Percentiles rank a stretch among this genome's conserved stretches.
Conservation (phyloP, 2,113 vertebrate species). For the Pionites leucogaster region DNA sequence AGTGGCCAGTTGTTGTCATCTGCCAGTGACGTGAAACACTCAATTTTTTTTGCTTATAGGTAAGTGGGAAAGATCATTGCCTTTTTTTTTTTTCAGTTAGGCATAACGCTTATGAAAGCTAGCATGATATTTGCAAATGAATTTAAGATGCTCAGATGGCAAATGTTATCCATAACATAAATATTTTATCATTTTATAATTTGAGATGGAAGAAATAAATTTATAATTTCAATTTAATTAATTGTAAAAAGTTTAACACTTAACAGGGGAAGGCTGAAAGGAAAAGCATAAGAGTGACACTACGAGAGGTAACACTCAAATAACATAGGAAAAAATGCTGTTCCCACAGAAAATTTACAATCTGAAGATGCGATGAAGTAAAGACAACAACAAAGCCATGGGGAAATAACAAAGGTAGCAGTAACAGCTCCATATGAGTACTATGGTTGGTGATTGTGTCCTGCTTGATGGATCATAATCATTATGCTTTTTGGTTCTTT, state of each 20-base stretch:
- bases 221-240: background rate
- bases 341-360: background rate
- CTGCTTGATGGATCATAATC: background rate
- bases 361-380: background rate
- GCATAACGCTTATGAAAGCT: background rate
- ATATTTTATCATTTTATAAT: background rate
- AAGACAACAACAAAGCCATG: background rate
- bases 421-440: background rate
- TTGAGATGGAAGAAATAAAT: background rate
- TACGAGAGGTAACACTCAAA: background rate
- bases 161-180: background rate
- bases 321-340: background rate
- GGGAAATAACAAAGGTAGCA: constrained; percentile 13
- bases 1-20: background rate
- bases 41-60: background rate
- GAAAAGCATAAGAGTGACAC: background rate
- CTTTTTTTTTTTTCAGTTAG: background rate
- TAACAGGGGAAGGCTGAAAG: background rate
- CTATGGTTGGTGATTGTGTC: background rate
- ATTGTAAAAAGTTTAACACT: background rate
- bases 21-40: background rate
- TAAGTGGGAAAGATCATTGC: background rate
- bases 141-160: background rate
- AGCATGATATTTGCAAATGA: background rate
- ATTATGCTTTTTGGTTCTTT: background rate